Evolutionary conservation across 1,140 invertebrate genomes (phyloP).

Genomic region (Cephus cinctus): DNA sequence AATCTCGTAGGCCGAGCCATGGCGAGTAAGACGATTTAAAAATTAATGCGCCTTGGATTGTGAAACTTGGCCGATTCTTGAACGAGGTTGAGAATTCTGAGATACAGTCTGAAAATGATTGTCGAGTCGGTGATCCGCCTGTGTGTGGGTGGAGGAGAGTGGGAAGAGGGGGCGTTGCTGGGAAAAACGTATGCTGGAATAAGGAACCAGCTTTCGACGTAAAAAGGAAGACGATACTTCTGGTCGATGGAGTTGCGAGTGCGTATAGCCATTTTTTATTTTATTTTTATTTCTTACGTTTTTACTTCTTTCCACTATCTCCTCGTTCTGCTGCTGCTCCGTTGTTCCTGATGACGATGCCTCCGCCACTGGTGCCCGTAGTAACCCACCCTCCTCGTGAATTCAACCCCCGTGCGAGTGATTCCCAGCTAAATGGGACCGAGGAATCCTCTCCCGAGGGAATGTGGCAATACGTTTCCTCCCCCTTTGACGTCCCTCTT

Average conservation of each 20-base stretch:
- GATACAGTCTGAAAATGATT: too few relatives aligned
- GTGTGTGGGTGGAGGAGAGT: too few relatives aligned
- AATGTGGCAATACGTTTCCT: background rate
- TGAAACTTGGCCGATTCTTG: background rate
- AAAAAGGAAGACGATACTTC: background rate
- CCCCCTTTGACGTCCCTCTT: too few relatives aligned
- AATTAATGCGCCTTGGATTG: constrained; percentile 3
- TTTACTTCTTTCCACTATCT: background rate
- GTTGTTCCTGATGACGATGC: too few relatives aligned
- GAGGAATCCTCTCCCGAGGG: background rate
- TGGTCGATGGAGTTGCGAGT: background rate
- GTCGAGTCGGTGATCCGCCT: too few relatives aligned
- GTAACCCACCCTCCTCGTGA: too few relatives aligned
- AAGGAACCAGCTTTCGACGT: too few relatives aligned
- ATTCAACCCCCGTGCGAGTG: background rate
- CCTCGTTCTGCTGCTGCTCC: too few relatives aligned
- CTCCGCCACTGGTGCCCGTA: background rate
- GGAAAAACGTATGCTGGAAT: too few relatives aligned
- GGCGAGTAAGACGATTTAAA: constrained; percentile 3
- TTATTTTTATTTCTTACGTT: background rate
- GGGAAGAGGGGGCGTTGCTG: too few relatives aligned
- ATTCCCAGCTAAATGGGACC: background rate
- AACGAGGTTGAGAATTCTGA: too few relatives aligned
- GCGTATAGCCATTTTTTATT: background rate
- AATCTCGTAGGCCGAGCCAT: background rate